Conservation (phyloP, 2,888 invertebrate species). For the Scrobipalpa costella region DNA sequence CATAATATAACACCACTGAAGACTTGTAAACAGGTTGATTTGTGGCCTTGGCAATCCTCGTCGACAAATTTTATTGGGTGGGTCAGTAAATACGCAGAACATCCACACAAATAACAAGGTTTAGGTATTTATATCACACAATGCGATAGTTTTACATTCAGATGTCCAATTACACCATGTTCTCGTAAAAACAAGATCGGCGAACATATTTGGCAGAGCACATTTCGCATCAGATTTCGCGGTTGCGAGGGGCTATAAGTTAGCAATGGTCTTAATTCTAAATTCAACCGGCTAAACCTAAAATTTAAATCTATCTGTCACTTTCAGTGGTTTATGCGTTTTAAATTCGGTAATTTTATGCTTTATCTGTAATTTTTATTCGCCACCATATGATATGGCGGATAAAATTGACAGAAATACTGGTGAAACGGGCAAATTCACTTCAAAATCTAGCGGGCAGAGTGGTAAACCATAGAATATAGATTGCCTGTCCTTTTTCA, state of each 20-base stretch:
- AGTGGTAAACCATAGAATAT: no score
- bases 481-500: no score
- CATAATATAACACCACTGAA: neutral
- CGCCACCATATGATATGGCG: no score
- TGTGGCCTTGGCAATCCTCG: conserved; percentile 5
- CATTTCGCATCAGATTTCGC: neutral
- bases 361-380: no score
- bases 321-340: no score
- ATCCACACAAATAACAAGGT: conserved; percentile 1
- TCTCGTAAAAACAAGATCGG: neutral
- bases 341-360: no score
- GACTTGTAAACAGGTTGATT: neutral
- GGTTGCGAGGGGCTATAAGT: neutral
- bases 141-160: conserved; percentile 12
- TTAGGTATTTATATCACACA: conserved; percentile 3
- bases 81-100: conserved; percentile 10
- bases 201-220: neutral
- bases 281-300: no score
- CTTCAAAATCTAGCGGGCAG: no score
- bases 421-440: no score
- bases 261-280: no score
- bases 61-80: conserved; percentile 7
- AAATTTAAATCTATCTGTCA: no score
- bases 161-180: conserved; percentile 4
- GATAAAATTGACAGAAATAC: no score